These are phyloP conservation scores for Drosophila bunnanda DNA, from an alignment of 2,888 invertebrate genomes.

Conservation along the genomic window DNA sequence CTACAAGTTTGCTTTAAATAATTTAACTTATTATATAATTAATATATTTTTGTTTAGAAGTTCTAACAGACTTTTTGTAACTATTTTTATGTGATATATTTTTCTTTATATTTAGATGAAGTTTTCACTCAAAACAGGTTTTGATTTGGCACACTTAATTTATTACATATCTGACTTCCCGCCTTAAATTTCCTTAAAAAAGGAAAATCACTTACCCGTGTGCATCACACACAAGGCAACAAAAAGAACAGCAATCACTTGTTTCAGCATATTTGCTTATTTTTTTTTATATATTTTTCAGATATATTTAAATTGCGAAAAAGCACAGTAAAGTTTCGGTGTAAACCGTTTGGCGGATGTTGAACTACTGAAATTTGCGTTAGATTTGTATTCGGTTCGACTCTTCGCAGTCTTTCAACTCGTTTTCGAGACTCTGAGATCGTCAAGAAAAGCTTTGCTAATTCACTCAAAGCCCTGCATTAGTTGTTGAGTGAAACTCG, in stretches of 20 bases:
- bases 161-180: neutral
- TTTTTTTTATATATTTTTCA: neutral
- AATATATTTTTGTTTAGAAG: neutral
- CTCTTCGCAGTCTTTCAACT: conserved; percentile 12
- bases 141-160: neutral
- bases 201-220: conserved; percentile 73
- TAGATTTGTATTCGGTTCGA: conserved; percentile 20
- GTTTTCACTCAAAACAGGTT: conserved; percentile 41
- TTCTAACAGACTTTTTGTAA: neutral
- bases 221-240: conserved; percentile 79
- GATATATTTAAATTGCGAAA: conserved; percentile 6
- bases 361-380: conserved; percentile 63
- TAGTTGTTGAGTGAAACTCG: conserved; percentile 70
- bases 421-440: conserved; percentile 46
- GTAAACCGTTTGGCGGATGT: conserved; percentile 53
- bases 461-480: conserved; percentile 28
- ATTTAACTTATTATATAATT: accelerated
- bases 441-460: conserved; percentile 55
- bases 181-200: neutral
- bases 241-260: conserved; percentile 71
- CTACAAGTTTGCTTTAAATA: no score
- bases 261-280: conserved; percentile 73
- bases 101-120: neutral
- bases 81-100: no score
- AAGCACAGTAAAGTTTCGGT: conserved; percentile 2